Base-by-base conservation (phyloP, 2,888 invertebrate species). In the Hoplodrina ambigua region DNA sequence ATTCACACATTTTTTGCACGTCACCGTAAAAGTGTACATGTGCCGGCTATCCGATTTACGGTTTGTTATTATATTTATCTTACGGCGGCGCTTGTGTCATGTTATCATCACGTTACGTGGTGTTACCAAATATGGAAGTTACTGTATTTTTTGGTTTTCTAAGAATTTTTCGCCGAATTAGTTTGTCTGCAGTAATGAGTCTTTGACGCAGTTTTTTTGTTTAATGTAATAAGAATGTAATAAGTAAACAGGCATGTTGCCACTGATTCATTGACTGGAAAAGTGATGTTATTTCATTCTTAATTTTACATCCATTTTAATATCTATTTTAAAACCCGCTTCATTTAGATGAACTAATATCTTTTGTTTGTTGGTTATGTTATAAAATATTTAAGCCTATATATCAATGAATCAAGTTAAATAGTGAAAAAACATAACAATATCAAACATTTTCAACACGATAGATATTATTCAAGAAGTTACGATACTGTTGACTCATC, bases 1-100 rank as follows among this genome's bases (percentile, higher is more conserved):
- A 80, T 25, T 80, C 83, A 80, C 19, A 20, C 11, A 19, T 44
- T 71, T 65, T 56, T 65, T 56, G 61, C 60, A 25, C 63, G 73
- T 64, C 64, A 66, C 49, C 25, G 37, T 49, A 62, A 20, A 8
- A 19, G 17, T 72, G 4, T 63, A 67, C 57, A 64, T 17, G 44
- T 58, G 65, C 53, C 37, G 41, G 58, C 62, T 58, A 67, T 67
- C 33, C 63, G 50, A 46, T 58, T 66, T 63, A 58, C 54, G 55
- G 30, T 70, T 60, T 68, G 61, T 78, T 72, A 66, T 77, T 67
- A 81, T 60, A 33, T 63, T 70, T 71, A 63, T 60, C 30, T 81
- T 52, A 60, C 19, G 41, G 55, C 65, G 41, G 25, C 46, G 19
- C 19, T 55, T 64, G 73, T 72, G 63, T 53, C 62, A 50, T 60